Conservation (phyloP, 1,140 invertebrate genomes). For the Drosophila sturtevanti region DNA sequence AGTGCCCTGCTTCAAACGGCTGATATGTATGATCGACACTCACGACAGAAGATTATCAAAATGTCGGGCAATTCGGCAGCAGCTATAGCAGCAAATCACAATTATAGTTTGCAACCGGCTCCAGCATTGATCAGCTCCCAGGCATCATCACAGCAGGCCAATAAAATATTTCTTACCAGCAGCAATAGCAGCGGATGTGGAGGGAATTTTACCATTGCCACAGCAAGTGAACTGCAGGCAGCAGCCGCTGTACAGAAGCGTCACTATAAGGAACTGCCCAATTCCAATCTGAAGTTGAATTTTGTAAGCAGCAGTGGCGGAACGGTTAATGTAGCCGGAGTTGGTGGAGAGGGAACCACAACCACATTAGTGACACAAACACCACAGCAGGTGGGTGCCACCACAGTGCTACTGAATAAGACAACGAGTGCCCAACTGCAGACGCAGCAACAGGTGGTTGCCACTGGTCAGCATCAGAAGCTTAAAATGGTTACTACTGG, state of each 20-base stretch:
- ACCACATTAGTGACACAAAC: background rate
- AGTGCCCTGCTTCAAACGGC: slow-evolving; percentile 50
- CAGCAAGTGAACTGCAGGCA: slow-evolving; percentile 65
- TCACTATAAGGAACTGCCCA: slow-evolving; percentile 74
- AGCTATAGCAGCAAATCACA: slow-evolving; percentile 78
- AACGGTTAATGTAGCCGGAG: slow-evolving; percentile 13
- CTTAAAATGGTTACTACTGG: slow-evolving; percentile 54
- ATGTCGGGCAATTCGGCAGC: slow-evolving; percentile 61
- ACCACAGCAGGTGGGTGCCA: slow-evolving; percentile 57
- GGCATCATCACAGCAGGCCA: slow-evolving; percentile 59
- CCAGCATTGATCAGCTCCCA: slow-evolving; percentile 75
- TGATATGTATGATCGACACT: slow-evolving; percentile 29
- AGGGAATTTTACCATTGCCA: slow-evolving; percentile 76
- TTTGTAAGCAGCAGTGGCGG: slow-evolving; percentile 58
- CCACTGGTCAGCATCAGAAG: slow-evolving; percentile 63
- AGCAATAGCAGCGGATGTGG: slow-evolving; percentile 63
- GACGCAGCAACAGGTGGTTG: slow-evolving; percentile 55
- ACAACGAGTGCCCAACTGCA: slow-evolving; percentile 23
- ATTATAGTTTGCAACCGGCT: slow-evolving; percentile 77
- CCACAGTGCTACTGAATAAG: slow-evolving; percentile 72
- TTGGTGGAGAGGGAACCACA: background rate
- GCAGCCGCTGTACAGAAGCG: slow-evolving; percentile 62
- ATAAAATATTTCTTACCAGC: slow-evolving; percentile 79
- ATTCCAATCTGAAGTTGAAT: slow-evolving; percentile 79
- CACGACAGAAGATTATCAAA: slow-evolving; percentile 71